A percentile compares a stretch with the other conserved stretches of the same genome.
Conservation (phyloP, 1,140 invertebrate species). For the Parapsyche elsis region DNA sequence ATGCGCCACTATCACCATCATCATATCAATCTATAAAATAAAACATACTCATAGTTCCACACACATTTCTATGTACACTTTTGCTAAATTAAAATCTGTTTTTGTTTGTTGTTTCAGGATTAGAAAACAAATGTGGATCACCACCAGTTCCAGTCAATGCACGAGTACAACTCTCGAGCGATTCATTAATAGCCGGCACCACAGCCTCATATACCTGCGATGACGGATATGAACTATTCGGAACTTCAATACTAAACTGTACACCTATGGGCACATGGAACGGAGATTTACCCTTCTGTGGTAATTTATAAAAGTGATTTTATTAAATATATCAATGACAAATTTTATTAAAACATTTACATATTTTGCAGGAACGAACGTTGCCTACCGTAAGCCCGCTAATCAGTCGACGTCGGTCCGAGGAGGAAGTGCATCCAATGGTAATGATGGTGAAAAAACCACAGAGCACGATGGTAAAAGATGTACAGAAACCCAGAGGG, state of each 20-base stretch:
- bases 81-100: too few species aligned
- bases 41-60: too few species aligned
- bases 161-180: constrained; percentile 69
- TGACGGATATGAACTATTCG: constrained; percentile 81
- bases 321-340: not conserved
- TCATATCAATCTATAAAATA: too few species aligned
- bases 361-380: constrained; percentile 78
- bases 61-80: too few species aligned
- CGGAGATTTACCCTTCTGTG: constrained; percentile 84
- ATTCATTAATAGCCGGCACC: constrained; percentile 67
- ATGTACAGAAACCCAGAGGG: constrained; percentile 89
- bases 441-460: constrained; percentile 85
- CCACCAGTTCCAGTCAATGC: constrained; percentile 87
- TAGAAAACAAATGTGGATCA: constrained; percentile 73
- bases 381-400: constrained; percentile 86
- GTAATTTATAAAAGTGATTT: constrained; percentile 61
- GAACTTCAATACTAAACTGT: constrained; percentile 73
- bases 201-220: constrained; percentile 85
- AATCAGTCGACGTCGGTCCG: constrained; percentile 90
- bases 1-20: too few species aligned
- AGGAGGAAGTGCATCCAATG: constrained; percentile 82
- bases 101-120: constrained; percentile 27
- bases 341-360: not conserved
- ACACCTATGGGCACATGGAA: constrained; percentile 79
- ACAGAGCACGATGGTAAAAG: constrained; percentile 87